Evolutionary conservation across 2,113 vertebrate species (phyloP).

Genomic region (Nannobrachium achirus): DNA sequence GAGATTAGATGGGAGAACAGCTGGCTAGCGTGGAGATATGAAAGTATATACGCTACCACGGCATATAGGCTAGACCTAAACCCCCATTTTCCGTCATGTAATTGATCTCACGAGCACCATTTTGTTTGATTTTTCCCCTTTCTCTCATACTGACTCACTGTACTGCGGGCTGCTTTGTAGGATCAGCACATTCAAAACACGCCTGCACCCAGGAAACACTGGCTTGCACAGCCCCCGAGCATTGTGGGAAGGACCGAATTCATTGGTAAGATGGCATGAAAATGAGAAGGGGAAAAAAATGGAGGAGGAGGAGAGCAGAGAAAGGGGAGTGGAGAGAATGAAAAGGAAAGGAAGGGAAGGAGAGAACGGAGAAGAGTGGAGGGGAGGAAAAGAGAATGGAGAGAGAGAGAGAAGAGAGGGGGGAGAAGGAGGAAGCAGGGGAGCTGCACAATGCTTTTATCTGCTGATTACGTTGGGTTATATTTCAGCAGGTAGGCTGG

Average conservation of each 20-base stretch:
- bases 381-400: not conserved
- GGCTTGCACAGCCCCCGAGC: constrained; percentile 54
- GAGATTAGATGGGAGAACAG: constrained; percentile 51
- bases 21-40: constrained; percentile 55
- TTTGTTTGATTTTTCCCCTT: constrained; percentile 73
- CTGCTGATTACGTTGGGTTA: constrained; percentile 57
- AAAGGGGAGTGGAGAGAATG: constrained; percentile 18
- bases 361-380: constrained; percentile 24
- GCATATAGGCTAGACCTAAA: constrained; percentile 65
- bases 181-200: constrained; percentile 69
- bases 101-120: constrained; percentile 79
- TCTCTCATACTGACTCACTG: constrained; percentile 21
- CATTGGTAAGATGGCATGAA: constrained; percentile 22
- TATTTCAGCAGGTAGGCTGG: constrained; percentile 67
- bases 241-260: constrained; percentile 51
- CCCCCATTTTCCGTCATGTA: constrained; percentile 79
- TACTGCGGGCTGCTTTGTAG: constrained; percentile 52
- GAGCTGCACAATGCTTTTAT: constrained; percentile 59
- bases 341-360: constrained; percentile 13
- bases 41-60: constrained; percentile 63
- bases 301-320: not conserved
- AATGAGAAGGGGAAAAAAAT: not conserved
- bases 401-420: constrained; percentile 27
- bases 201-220: constrained; percentile 60
- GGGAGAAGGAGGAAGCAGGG: not conserved